Evolutionary conservation across 2,888 invertebrate species (phyloP).

Genomic region (Cheilosia vernalis): DNA sequence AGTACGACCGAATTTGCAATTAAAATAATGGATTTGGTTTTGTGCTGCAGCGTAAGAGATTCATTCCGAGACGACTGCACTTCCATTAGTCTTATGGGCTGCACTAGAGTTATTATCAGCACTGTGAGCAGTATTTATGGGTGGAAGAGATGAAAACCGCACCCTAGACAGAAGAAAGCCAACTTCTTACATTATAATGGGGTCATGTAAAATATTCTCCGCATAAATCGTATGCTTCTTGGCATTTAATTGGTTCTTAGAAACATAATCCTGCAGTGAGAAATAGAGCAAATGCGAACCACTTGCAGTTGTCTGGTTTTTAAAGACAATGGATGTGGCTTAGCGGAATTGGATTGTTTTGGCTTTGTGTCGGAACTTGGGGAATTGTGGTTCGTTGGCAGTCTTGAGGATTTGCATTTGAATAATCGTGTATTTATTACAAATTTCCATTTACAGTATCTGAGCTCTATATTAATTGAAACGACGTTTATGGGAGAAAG

Average conservation of each 20-base stretch:
- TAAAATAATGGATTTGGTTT: slow-evolving; percentile 40
- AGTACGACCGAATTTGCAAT: slow-evolving; percentile 22
- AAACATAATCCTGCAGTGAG: neutral
- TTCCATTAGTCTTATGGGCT: slow-evolving; percentile 23
- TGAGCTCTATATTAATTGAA: no score
- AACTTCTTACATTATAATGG: slow-evolving; percentile 29
- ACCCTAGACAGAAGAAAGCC: slow-evolving; percentile 11
- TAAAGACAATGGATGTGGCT: slow-evolving; percentile 29
- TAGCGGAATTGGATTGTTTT: neutral
- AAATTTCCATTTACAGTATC: no score
- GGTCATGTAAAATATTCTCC: slow-evolving; percentile 37
- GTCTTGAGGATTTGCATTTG: no score
- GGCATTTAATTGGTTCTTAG: slow-evolving; percentile 52
- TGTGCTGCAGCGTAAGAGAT: neutral
- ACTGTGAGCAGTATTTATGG: slow-evolving; percentile 11
- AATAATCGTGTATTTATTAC: no score
- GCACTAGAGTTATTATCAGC: slow-evolving; percentile 17
- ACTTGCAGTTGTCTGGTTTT: neutral
- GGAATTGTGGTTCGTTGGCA: neutral
- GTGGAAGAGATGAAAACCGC: neutral
- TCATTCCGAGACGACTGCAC: slow-evolving; percentile 6
- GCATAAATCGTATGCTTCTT: slow-evolving; percentile 16
- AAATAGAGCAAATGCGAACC: slow-evolving; percentile 4
- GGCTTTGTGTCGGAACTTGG: neutral
- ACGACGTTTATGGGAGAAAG: no score